A percentile compares a stretch with the other conserved stretches of the same genome.
phyloP scores from a whole-genome alignment of 53 echinoderm and acorn worm species.

The Henricia sp. region DNA sequence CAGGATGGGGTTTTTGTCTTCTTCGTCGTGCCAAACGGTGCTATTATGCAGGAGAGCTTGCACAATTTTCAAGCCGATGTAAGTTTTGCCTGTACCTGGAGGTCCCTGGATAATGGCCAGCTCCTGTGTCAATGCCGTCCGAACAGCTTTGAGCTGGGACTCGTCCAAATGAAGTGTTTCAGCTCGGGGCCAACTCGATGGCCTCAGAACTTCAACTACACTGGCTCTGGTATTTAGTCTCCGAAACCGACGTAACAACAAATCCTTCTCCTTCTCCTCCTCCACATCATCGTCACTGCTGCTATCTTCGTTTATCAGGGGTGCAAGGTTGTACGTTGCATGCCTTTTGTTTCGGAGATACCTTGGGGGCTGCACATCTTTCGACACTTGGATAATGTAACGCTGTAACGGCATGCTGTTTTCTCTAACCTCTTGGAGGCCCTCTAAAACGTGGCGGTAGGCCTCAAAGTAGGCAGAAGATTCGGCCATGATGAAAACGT shows the following conservation, averaged over 20 bases:
- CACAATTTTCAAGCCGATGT: conserved; percentile 92
- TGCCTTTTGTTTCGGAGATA: conserved; percentile 55
- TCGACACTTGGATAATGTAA: conserved; percentile 66
- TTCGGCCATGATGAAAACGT: conserved; percentile 89
- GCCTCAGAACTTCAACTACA: conserved; percentile 21
- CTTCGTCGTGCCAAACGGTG: conserved; percentile 54
- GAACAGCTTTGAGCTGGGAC: conserved; percentile 83
- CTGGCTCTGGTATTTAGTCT: background rate
- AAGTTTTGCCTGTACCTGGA: conserved; percentile 95
- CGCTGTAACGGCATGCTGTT: conserved; percentile 70
- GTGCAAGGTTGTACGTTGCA: conserved; percentile 58
- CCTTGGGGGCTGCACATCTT: conserved; percentile 58
- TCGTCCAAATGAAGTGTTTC: conserved; percentile 60
- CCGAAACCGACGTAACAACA: background rate
- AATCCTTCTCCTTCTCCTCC: background rate
- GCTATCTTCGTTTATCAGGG: background rate
- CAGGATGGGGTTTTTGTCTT: conserved; percentile 66
- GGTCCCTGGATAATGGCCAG: conserved; percentile 92
- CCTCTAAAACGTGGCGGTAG: conserved; percentile 81
- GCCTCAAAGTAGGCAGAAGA: conserved; percentile 90
- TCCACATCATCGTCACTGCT: background rate
- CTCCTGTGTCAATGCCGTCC: conserved; percentile 86
- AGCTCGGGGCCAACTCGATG: conserved; percentile 62
- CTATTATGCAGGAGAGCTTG: conserved; percentile 78
- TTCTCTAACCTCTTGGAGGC: conserved; percentile 69